Evolutionary conservation across 1,140 invertebrate species (phyloP), one percentile per base, ranked within the genome.

Genomic region (Drosophila sp.): DNA sequence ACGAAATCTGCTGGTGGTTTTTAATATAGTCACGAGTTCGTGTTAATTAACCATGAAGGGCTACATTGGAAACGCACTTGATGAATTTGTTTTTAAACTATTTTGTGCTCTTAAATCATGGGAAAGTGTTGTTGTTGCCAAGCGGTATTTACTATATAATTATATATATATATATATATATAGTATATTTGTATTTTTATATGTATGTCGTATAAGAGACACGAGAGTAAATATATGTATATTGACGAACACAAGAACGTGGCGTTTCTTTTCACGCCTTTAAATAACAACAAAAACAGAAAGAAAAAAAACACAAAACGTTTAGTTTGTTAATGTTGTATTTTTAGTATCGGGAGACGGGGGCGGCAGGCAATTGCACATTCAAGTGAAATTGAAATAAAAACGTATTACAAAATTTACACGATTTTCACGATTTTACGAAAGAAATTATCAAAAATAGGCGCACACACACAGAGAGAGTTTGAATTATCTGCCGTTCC

Each of bases 21-120:
- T 38, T 38, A 25, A 83, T 86, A 86, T 89, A 89, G 83, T 87
- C 83, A 86, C 86, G 78, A 35, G 83, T 66, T 90, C 85, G 85
- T 90, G 85, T 77, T 90, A 90, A 90, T 79, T 77, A 82, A 64
- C 79, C 75, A 72, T 87, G 71, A 90, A 77, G 86, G 85, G 85
- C 85, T 90, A 90, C 85, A 90, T 90, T 90, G 85, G 81, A 90
- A 85, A 65, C 66, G 50, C 81, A 76, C 72, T 47, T 66, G 23
- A 30, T 54, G 58, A 61, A 41, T 30, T 62, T 40, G 60, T 23
- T 50, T 66, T 44, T 35, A 60, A 25, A 35, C 25, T 27, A 8
- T 8, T 40, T 8, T 17, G 33, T 17, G 7, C 62, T 73, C 23
- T 71, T 55, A 56, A 47, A 70, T 29, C 38, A 30, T 29, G 38